phyloP scores from a whole-genome alignment of 2,797 vertebrate species.

The Novumbra hubbsi region DNA sequence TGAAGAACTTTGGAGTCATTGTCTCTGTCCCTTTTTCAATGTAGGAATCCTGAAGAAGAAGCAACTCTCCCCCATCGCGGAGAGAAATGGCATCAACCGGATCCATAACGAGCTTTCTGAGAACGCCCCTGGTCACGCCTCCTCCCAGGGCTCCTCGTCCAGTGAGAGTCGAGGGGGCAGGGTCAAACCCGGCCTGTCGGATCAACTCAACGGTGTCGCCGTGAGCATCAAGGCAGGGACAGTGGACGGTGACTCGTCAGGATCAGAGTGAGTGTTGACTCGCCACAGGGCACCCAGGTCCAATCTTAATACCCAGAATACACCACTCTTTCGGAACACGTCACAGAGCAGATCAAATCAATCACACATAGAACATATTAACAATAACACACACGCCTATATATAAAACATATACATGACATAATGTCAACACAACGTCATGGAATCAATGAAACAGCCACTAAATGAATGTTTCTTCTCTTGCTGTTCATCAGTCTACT shows the following conservation, averaged over 20 bases:
- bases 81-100: conserved; percentile 78
- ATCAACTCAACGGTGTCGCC: conserved; percentile 81
- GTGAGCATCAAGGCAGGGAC: conserved; percentile 86
- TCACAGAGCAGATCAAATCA: not conserved
- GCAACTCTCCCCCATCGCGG: conserved; percentile 83
- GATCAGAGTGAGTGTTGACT: conserved; percentile 88
- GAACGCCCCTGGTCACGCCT: conserved; percentile 59
- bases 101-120: conserved; percentile 77
- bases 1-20: not conserved
- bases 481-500: not conserved
- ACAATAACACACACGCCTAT: no score
- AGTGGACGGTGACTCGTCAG: conserved; percentile 89
- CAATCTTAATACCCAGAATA: not conserved
- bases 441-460: not conserved
- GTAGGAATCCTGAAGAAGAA: conserved; percentile 94
- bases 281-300: not conserved
- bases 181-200: conserved; percentile 68
- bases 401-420: not conserved
- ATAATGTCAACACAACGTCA: not conserved
- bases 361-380: not conserved
- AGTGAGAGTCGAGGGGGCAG: conserved; percentile 65
- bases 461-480: not conserved
- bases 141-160: conserved; percentile 77
- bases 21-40: not conserved
- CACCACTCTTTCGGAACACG: not conserved